A percentile compares a stretch with the other conserved stretches of the same genome.
phyloP scores from a whole-genome alignment of 2,113 vertebrate genomes.

The Chionomys nivalis region DNA sequence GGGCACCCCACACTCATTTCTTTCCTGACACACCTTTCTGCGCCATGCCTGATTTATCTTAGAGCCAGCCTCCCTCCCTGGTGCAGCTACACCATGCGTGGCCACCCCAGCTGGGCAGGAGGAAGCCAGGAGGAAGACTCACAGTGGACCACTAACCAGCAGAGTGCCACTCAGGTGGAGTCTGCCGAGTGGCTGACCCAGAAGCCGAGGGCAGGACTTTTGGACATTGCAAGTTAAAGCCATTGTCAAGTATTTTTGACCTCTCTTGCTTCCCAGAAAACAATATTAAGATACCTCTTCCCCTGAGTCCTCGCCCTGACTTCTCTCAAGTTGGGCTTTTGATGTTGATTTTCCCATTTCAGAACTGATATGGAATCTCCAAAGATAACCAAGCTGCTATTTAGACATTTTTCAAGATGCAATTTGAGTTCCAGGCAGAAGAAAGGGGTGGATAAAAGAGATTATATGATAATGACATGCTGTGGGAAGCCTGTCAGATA shows the following conservation, averaged over 20 bases:
- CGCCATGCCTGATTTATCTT: neutral
- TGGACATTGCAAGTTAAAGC: neutral
- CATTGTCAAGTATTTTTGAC: neutral
- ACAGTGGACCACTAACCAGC: neutral
- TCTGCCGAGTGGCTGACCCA: neutral
- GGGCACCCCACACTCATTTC: neutral
- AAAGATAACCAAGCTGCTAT: conserved; percentile 65
- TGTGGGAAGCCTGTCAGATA: conserved; percentile 71
- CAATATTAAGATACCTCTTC: neutral
- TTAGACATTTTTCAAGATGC: conserved; percentile 79
- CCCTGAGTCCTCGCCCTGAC: neutral
- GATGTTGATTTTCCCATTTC: conserved; percentile 66
- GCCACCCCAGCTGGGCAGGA: neutral
- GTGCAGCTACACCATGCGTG: fast-evolving
- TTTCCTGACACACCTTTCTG: neutral
- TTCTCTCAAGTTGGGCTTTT: conserved; percentile 48
- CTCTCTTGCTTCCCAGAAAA: neutral
- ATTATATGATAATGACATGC: conserved; percentile 78
- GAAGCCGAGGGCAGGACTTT: neutral
- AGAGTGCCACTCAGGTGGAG: neutral
- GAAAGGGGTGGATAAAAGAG: conserved; percentile 79
- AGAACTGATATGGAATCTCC: conserved; percentile 26
- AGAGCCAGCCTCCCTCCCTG: neutral
- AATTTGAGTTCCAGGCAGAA: conserved; percentile 73
- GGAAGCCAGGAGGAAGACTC: neutral